Conservation (phyloP, 2,113 vertebrate genomes). For the Mungos mungo region DNA sequence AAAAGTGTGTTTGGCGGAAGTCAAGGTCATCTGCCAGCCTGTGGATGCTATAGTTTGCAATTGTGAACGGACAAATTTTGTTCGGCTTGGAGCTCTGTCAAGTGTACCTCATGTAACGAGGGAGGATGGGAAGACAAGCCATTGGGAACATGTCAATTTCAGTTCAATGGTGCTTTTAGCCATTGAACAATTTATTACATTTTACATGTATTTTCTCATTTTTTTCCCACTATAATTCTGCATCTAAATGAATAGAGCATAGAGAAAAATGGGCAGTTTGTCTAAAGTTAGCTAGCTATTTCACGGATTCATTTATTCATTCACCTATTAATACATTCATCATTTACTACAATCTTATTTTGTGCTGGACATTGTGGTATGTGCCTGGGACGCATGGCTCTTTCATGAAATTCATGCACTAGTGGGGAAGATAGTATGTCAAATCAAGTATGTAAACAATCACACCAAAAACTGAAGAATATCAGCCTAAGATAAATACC, state of each 20-base stretch:
- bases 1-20: neutral
- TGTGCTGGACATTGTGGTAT: neutral
- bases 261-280: neutral
- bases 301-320: neutral
- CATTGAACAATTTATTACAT: neutral
- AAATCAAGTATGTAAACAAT: neutral
- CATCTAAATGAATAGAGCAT: neutral
- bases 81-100: neutral
- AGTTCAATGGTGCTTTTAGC: neutral
- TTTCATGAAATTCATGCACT: neutral
- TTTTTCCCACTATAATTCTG: neutral
- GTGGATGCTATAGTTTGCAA: rapidly evolving
- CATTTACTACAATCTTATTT: neutral
- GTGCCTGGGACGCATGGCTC: neutral
- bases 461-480: neutral
- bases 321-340: neutral
- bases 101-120: neutral
- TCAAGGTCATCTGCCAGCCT: neutral
- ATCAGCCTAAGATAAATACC: neutral
- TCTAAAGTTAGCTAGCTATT: neutral
- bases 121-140: neutral
- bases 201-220: neutral
- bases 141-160: neutral
- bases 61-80: neutral
- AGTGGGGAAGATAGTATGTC: neutral